Conservation (phyloP, 2,888 invertebrate genomes). For the Aphrophora alni region DNA sequence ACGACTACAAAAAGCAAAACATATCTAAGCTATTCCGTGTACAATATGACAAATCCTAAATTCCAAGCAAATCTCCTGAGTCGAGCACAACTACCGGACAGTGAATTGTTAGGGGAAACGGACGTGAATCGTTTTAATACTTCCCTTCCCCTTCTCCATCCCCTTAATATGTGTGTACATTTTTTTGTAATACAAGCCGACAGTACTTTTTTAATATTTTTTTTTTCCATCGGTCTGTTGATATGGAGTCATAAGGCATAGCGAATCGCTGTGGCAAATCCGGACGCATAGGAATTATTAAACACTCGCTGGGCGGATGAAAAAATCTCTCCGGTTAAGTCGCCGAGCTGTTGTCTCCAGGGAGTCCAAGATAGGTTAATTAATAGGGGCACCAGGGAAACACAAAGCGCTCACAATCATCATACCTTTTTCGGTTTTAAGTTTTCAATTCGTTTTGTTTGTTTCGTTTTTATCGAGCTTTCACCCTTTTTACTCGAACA, state of each 20-base stretch:
- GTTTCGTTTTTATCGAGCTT: not conserved
- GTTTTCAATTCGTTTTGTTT: not conserved
- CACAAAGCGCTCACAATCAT: not conserved
- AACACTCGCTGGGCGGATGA: slow-evolving; percentile 32
- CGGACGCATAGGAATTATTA: slow-evolving; percentile 42
- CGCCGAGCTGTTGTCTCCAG: slow-evolving; percentile 10
- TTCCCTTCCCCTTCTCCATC: not conserved
- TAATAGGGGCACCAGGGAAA: slow-evolving; percentile 20
- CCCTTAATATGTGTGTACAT: slow-evolving; percentile 34
- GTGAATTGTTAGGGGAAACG: not conserved
- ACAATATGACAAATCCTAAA: slow-evolving; percentile 40
- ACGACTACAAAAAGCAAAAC: not conserved
- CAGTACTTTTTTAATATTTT: slow-evolving; percentile 35
- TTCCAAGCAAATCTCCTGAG: slow-evolving; percentile 27
- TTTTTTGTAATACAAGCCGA: slow-evolving; percentile 20
- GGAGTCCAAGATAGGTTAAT: slow-evolving; percentile 37
- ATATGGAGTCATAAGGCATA: slow-evolving; percentile 40
- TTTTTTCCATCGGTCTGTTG: slow-evolving; percentile 38
- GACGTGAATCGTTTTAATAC: slow-evolving; percentile 25
- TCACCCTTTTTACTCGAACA: not conserved
- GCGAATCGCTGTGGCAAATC: slow-evolving; percentile 36
- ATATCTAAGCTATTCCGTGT: not conserved
- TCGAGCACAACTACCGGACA: slow-evolving; percentile 31
- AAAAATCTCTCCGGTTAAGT: slow-evolving; percentile 29
- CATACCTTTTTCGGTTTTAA: not conserved